A percentile compares a stretch with the other conserved stretches of the same genome.
phyloP scores from a whole-genome alignment of 2,888 invertebrate species.

The Lysandra coridon region DNA sequence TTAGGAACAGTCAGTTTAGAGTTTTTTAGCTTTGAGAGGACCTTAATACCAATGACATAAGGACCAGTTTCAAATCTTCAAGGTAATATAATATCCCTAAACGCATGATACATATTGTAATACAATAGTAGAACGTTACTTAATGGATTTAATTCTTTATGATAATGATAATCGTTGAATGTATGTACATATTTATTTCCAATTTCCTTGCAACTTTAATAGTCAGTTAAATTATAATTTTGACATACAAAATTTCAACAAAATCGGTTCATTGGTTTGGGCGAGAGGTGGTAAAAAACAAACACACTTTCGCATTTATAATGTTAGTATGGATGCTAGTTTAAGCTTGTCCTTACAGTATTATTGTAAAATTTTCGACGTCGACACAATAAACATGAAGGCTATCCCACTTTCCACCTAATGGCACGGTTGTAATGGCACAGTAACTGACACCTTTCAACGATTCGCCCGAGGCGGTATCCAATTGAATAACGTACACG shows the following conservation, averaged over 20 bases:
- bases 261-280: neutral
- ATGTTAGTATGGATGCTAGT: neutral
- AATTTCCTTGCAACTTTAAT: too few relatives aligned
- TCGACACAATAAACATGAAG: slow-evolving; percentile 12
- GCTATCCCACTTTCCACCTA: slow-evolving; percentile 7
- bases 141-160: neutral
- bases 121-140: neutral
- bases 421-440: neutral
- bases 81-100: too few relatives aligned
- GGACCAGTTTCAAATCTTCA: too few relatives aligned
- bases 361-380: neutral
- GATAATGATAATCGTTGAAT: neutral
- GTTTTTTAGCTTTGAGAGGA: too few relatives aligned
- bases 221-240: too few relatives aligned
- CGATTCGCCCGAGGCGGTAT: neutral
- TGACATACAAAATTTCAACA: neutral
- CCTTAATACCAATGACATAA: too few relatives aligned
- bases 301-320: neutral
- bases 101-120: neutral
- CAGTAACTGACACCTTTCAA: slow-evolving; percentile 15
- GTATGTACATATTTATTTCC: too few relatives aligned
- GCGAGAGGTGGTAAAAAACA: neutral
- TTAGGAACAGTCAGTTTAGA: too few relatives aligned
- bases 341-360: neutral
- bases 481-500: slow-evolving; percentile 11